Base-by-base conservation (phyloP, 2,113 vertebrate genomes). In the Cheilinus undulatus region DNA sequence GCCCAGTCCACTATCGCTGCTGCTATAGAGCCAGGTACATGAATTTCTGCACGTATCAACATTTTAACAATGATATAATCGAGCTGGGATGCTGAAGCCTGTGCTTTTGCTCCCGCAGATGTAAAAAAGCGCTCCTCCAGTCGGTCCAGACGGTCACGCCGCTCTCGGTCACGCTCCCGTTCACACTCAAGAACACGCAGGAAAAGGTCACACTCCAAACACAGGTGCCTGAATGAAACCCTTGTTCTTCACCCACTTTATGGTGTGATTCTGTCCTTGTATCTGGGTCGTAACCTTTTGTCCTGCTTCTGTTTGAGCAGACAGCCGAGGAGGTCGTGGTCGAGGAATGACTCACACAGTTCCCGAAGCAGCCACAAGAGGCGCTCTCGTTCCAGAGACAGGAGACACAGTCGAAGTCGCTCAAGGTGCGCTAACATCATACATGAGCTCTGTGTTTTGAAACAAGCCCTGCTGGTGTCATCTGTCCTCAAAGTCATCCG, bases 1-100 rank as follows among this genome's bases (percentile, higher is more conserved):
- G 97, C 97, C 28, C 96, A 98, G 73, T 97, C 94, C 19, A 97
- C 96, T 69, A 99, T 99, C 40, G 97, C 97, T 34, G 97, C 96
- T 84, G 96, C 96, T 84, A 98, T 99, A 77, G 97, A 99, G 66
- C 97, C 97, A 94, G 97, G 96, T 98, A 57, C 1, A 9, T 6
- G 15, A 4, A 45, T 22, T 24, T 0, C 10, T 43, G 8, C 11
- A 22, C 10, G 10, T 6, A 2, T 46, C 36, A 5, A 2, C 22
- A 13, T 15, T 59, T 40, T 5, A 26, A 27, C n/a, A 1, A 30
- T 7, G 3, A 15, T 6, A 46, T 3, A 3, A 1, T 14, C 5
- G 22, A 20, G 20, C 42, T 15, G 0, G 14, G 24, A 58, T 13
- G 32, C 34, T 70, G 40, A 75, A 1, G 3, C 22, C 24, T 3